Evolutionary conservation across 2,888 invertebrate genomes (phyloP), one percentile per base, ranked within the genome.

Genomic region (Standfussiana lucernea): DNA sequence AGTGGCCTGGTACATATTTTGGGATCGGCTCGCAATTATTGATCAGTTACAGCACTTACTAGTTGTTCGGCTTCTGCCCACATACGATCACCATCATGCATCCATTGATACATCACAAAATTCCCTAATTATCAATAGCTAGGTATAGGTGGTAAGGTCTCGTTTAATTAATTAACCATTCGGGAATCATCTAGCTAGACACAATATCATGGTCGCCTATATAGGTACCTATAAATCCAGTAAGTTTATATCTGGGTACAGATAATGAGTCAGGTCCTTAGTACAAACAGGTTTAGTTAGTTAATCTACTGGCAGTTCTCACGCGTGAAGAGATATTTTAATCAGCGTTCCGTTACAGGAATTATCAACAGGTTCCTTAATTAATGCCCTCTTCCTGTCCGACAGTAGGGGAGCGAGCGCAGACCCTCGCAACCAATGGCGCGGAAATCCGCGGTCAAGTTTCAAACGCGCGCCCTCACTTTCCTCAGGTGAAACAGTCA

Each of bases 361-460:
- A 82, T 83, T 74, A 83, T 76, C 59, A 88, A 88, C 84, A 82
- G 85, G 81, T 80, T 85, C 73, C 74, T 82, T 87, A 90, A 88
- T 87, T 79, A 88, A 85, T 72, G 70, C 89, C 89, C 87, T 90
- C 90, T 92, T 94, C 94, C 94, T 93, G 93, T 88, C 82, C 73
- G 72, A 73, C 80, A 82, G 83, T 84, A 88, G 89, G 89, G 89
- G 88, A 88, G 86, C 86, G 68, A 59, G 40, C 42, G 28, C 69
- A 74, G 85, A 76, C 94, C 90, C 94, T 92, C 89, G 86, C 88
- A 90, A 77, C 85, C 93, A 95, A 87, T 91, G 91, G 93, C 90
- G 94, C 95, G 96, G 93, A 94, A 95, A 95, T 96, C 96, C 96
- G 93, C 87, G 84, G 86, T 90, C 92, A 88, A 92, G 91, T 93